These are phyloP conservation scores for Leucophora obtusa DNA, from an alignment of 2,888 invertebrate genomes.

Conservation along the genomic window DNA sequence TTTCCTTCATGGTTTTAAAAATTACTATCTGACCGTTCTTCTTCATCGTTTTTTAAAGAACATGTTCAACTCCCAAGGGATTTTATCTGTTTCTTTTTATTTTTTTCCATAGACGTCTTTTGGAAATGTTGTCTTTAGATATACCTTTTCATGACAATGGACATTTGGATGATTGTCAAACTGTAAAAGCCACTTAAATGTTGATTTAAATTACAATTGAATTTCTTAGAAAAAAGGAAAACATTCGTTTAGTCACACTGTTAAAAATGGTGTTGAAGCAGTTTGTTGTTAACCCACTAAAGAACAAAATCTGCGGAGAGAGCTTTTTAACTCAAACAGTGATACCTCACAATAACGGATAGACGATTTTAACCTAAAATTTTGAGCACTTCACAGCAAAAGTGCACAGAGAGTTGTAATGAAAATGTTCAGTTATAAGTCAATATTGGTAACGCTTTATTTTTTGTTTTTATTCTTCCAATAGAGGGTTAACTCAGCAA, in stretches of 20 bases:
- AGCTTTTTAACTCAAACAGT: too few relatives aligned
- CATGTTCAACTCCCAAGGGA: not conserved
- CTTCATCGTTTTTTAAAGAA: conserved; percentile 4
- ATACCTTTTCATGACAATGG: conserved; percentile 22
- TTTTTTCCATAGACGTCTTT: not conserved
- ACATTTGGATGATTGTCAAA: conserved; percentile 52
- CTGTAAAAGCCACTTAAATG: conserved; percentile 50
- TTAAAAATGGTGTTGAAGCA: conserved; percentile 42
- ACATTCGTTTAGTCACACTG: conserved; percentile 35
- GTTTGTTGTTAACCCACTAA: conserved; percentile 38
- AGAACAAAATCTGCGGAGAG: too few relatives aligned
- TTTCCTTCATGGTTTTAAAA: not conserved
- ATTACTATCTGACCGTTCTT: conserved; percentile 28
- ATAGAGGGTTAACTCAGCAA: conserved; percentile 17
- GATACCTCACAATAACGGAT: too few relatives aligned
- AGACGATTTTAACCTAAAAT: too few relatives aligned
- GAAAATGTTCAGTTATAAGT: too few relatives aligned
- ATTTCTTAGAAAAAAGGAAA: conserved; percentile 4
- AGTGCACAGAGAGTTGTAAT: too few relatives aligned
- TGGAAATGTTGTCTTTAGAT: not conserved
- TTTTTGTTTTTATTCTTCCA: too few relatives aligned
- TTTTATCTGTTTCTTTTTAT: not conserved
- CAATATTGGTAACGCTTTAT: too few relatives aligned
- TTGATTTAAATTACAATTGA: conserved; percentile 62
- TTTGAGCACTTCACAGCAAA: too few relatives aligned